These are phyloP conservation scores for Gymnogyps californianus DNA, from an alignment of 2,113 vertebrate species.

Conservation along the genomic window DNA sequence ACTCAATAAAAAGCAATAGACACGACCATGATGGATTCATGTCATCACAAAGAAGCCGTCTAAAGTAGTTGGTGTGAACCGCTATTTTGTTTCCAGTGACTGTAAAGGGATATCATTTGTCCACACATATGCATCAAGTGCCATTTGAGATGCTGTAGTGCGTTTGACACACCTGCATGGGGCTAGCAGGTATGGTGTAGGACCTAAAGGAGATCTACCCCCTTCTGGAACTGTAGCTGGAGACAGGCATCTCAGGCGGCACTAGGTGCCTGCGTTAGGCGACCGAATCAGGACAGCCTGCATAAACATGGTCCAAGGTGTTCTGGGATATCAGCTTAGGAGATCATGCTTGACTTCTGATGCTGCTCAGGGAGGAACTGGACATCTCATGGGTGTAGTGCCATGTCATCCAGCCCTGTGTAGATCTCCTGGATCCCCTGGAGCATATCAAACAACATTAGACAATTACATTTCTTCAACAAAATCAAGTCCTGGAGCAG, in stretches of 20 bases:
- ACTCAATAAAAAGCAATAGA: not conserved
- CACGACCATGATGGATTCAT: not conserved
- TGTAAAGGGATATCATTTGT: not conserved
- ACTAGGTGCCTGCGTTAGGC: not conserved
- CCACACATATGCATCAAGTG: fast-evolving
- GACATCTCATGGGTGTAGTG: not conserved
- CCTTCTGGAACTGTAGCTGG: not conserved
- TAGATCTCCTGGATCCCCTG: not conserved
- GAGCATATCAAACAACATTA: not conserved
- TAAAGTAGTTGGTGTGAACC: not conserved
- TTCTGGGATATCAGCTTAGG: not conserved
- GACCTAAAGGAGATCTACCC: not conserved
- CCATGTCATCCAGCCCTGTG: not conserved
- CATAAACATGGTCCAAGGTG: not conserved
- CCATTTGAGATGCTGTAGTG: not conserved
- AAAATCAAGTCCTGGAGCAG: not conserved
- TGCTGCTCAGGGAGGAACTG: not conserved
- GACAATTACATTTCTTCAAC: not conserved
- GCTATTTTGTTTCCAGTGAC: not conserved
- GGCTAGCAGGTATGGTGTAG: not conserved
- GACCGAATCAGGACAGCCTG: not conserved
- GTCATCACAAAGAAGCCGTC: not conserved
- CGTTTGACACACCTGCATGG: not conserved
- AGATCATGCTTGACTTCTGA: not conserved
- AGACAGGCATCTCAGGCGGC: not conserved